Percentiles rank a stretch among this genome's conserved stretches.
These are phyloP conservation scores for Andrena chrysosceles DNA, from an alignment of 2,888 invertebrate genomes.

Conservation along the genomic window DNA sequence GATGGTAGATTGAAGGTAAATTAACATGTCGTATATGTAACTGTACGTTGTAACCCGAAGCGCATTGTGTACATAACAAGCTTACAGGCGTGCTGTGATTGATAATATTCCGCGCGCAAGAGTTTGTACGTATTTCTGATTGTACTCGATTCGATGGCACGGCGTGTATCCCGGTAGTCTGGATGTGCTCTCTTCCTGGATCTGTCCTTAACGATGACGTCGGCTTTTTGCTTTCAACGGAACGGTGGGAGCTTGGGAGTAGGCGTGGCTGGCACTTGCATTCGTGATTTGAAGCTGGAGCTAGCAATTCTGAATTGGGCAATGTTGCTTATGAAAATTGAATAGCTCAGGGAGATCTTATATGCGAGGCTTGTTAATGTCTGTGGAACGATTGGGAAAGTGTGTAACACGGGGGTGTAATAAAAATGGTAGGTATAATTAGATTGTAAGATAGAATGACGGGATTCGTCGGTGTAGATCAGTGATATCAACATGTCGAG, in stretches of 20 bases:
- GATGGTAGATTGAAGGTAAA: slow-evolving; percentile 8
- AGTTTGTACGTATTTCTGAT: neutral
- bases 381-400: too few relatives aligned
- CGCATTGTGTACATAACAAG: slow-evolving; percentile 1
- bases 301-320: neutral
- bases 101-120: neutral
- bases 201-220: slow-evolving; percentile 2
- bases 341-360: too few relatives aligned
- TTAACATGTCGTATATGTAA: neutral
- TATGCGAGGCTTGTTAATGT: too few relatives aligned
- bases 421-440: too few relatives aligned
- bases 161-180: neutral
- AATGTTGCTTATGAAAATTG: too few relatives aligned
- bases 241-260: neutral
- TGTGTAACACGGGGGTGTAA: too few relatives aligned
- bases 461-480: too few relatives aligned
- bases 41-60: neutral
- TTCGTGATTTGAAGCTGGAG: neutral
- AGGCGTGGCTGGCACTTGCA: neutral
- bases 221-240: neutral
- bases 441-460: too few relatives aligned
- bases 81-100: neutral
- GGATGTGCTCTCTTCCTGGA: neutral
- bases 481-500: too few relatives aligned
- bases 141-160: neutral